Conservation (phyloP, 2,113 vertebrate genomes). For the Apaloderma vittatum region DNA sequence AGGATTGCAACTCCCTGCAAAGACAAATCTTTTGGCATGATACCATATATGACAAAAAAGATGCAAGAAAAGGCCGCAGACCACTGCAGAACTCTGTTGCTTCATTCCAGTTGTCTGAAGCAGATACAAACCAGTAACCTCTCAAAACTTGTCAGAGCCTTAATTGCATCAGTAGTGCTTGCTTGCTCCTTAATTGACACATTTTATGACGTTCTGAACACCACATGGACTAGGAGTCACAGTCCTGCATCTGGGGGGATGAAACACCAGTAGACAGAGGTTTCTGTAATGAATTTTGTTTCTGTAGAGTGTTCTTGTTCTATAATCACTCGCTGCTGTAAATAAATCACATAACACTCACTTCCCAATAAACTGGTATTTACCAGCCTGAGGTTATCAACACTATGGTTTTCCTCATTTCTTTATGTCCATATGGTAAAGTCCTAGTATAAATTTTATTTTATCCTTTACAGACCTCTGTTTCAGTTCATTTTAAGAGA, state of each 20-base stretch:
- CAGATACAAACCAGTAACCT: conserved; percentile 30
- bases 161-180: not conserved
- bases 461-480: conserved; percentile 19
- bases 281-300: conserved; percentile 3
- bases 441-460: conserved; percentile 16
- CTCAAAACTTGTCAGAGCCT: conserved; percentile 17
- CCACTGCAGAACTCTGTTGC: conserved; percentile 7
- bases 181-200: not conserved
- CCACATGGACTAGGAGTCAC: not conserved
- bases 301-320: conserved; percentile 15
- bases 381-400: conserved; percentile 1
- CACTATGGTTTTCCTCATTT: not conserved
- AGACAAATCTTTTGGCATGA: not conserved
- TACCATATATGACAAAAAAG: conserved; percentile 1
- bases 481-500: conserved; percentile 62
- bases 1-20: conserved; percentile 22
- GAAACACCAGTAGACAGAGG: not conserved
- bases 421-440: conserved; percentile 38
- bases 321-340: not conserved
- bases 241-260: not conserved
- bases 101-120: not conserved
- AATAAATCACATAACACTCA: conserved; percentile 15
- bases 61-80: not conserved
- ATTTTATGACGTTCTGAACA: not conserved
- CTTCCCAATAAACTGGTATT: conserved; percentile 33